Base-by-base conservation (phyloP, 2,797 vertebrate species). In the Acipenser transmontanus region DNA sequence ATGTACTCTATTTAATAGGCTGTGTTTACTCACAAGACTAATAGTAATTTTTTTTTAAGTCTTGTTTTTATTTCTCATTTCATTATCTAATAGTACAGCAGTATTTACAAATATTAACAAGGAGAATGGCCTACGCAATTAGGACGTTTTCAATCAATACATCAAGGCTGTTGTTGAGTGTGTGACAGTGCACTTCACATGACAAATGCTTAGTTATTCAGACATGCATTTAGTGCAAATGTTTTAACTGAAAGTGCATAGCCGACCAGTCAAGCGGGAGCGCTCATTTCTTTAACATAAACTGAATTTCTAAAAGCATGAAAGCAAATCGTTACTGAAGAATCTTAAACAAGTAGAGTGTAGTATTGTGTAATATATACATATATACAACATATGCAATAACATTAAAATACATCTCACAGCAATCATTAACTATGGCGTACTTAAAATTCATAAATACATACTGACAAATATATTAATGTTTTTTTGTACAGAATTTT, bases 141-240 rank as follows among this genome's bases (percentile, higher is more conserved):
- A 72, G n/a, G 79, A 80, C 77, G 67, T 71, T 74, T 76, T 47
- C 66, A 61, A 54, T 34, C 34, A 34, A 34, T 34, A 34, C 34
- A 34, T 34, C 34, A 34, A 34, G 62, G 65, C 64, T 74, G 80
- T 88, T 83, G 82, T 87, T 64, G 78, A 69, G 70, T 65, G 71
- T 68, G 76, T 88, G 85, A 89, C 89, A 89, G 85, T 80, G 83
- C 84, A 77, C 86, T 90, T 86, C 81, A 86, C 84, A 87, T 88
- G 88, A 91, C 87, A 80, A n/a, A n/a, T n/a, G n/a, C 81, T 83
- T 72, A 81, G 80, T 90, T 78, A 77, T 87, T 87, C 85, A 89
- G 81, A 89, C 87, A 86, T 86, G 84, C 85, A 82, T 88, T 90
- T 89, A 84, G 71, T 88, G 91, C 87, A 91, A 89, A 83, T 78